Percentiles rank a stretch among this genome's conserved stretches.
Evolutionary conservation across 2,888 invertebrate genomes (phyloP).

Genomic region (Tineola bisselliella): DNA sequence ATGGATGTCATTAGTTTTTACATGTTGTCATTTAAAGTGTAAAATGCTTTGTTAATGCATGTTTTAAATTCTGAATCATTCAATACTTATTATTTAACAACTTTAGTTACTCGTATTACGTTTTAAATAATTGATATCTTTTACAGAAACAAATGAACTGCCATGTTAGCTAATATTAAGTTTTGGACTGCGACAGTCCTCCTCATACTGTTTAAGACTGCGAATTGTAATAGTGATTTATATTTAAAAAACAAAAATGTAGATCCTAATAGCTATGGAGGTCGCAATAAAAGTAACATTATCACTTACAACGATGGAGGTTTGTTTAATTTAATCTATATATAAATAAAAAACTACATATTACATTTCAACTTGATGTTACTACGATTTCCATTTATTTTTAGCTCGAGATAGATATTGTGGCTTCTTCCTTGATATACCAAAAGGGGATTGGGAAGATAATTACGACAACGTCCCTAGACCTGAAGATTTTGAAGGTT

Average conservation of each 20-base stretch:
- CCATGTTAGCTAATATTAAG: neutral
- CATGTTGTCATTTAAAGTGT: too few relatives aligned
- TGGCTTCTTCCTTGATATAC: constrained; percentile 4
- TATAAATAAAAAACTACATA: too few relatives aligned
- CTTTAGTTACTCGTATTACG: too few relatives aligned
- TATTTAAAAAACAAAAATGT: neutral
- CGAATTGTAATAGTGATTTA: neutral
- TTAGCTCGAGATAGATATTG: neutral
- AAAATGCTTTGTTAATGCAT: too few relatives aligned
- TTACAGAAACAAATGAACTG: neutral
- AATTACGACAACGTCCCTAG: neutral
- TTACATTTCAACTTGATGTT: too few relatives aligned
- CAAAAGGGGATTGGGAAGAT: neutral
- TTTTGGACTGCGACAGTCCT: neutral
- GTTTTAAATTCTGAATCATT: too few relatives aligned
- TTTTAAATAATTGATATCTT: too few relatives aligned
- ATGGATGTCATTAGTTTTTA: too few relatives aligned
- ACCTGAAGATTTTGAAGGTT: constrained; percentile 6
- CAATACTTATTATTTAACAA: too few relatives aligned
- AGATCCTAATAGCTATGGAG: neutral
- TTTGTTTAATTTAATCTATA: too few relatives aligned
- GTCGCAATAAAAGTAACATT: neutral
- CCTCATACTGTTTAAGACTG: neutral
- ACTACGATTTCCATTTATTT: too few relatives aligned
- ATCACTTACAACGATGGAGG: neutral